Evolutionary conservation across 1,140 invertebrate genomes (phyloP).

Genomic region (Ridgeia piscesae): DNA sequence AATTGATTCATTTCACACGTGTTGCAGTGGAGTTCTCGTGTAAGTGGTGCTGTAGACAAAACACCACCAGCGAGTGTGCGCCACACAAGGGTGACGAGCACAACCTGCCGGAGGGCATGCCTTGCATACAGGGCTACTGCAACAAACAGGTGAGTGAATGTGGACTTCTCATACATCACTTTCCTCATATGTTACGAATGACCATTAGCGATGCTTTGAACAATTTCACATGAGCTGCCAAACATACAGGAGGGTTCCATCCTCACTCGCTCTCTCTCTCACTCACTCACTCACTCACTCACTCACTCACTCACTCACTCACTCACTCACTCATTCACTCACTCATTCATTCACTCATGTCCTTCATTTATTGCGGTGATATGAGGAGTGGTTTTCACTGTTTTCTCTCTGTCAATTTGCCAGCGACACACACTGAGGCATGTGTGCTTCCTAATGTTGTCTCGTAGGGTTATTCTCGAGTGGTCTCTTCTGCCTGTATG

Average conservation of each 20-base stretch:
- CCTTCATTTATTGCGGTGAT: too few species aligned
- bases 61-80: slow-evolving; percentile 12
- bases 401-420: too few species aligned
- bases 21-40: background rate
- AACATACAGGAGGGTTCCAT: too few species aligned
- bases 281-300: slow-evolving; percentile 19
- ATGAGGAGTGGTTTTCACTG: too few species aligned
- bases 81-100: slow-evolving; percentile 21
- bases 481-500: too few species aligned
- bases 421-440: too few species aligned
- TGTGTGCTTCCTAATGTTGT: too few species aligned
- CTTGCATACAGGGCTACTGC: slow-evolving; percentile 94
- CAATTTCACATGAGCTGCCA: background rate
- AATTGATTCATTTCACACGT: background rate
- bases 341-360: slow-evolving; percentile 2
- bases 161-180: background rate
- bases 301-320: slow-evolving; percentile 19
- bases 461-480: too few species aligned
- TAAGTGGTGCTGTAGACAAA: slow-evolving; percentile 71
- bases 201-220: background rate
- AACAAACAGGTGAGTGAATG: slow-evolving; percentile 69
- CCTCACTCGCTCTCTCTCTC: slow-evolving; percentile 3
- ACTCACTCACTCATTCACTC: slow-evolving; percentile 12
- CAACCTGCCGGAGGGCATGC: slow-evolving; percentile 87
- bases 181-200: background rate